Evolutionary conservation across 2,888 invertebrate genomes (phyloP).

Genomic region (Iselma pallidipennis): DNA sequence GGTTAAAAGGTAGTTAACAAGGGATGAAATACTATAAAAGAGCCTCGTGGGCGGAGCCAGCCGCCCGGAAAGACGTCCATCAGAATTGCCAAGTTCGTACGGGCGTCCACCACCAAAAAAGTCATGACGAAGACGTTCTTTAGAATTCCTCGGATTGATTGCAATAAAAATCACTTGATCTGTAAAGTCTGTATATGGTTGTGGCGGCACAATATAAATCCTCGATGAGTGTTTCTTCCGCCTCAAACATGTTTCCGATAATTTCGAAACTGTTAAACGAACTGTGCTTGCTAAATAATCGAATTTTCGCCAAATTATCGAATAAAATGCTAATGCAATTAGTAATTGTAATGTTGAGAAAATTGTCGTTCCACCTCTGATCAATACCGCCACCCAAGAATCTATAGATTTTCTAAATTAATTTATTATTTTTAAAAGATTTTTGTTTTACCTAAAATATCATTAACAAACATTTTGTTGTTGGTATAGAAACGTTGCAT

Average conservation of each 20-base stretch:
- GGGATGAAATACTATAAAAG: no score
- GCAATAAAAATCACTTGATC: background rate
- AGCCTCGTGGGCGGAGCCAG: no score
- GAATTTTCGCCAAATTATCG: slow-evolving; percentile 7
- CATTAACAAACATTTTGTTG: background rate
- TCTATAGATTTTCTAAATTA: background rate
- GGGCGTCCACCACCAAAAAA: no score
- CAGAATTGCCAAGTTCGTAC: no score
- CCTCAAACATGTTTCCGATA: background rate
- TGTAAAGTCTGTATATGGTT: background rate
- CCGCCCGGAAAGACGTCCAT: no score
- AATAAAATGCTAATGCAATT: background rate
- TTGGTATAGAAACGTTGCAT: no score
- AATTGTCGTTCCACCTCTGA: background rate
- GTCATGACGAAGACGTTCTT: no score
- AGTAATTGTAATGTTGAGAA: background rate
- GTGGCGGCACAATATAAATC: background rate
- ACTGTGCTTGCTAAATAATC: background rate
- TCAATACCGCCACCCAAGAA: background rate
- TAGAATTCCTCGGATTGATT: no score
- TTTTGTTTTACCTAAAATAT: background rate
- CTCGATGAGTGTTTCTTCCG: background rate
- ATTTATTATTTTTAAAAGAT: background rate
- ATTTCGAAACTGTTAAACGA: background rate
- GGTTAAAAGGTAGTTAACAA: no score